Evolutionary conservation across 2,888 invertebrate species (phyloP).

Genomic region (Hermaeophaga mercurialis): DNA sequence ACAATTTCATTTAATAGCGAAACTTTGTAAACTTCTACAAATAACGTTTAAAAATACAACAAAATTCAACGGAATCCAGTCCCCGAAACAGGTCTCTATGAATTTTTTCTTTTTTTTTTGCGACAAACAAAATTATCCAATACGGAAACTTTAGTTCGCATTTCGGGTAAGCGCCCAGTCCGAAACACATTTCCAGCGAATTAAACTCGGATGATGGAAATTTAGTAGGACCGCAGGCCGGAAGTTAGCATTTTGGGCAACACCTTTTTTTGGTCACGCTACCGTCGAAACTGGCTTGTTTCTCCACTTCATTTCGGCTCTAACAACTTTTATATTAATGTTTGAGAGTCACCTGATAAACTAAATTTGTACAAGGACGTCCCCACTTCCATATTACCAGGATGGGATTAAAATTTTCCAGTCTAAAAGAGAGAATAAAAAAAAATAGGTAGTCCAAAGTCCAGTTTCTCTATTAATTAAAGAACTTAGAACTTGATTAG

Average conservation of each 20-base stretch:
- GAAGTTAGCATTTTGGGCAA: slow-evolving; percentile 14
- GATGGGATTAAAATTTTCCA: too few relatives aligned
- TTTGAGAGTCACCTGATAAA: too few relatives aligned
- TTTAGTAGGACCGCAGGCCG: slow-evolving; percentile 26
- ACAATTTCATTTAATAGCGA: slow-evolving; percentile 4
- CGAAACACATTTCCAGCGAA: slow-evolving; percentile 31
- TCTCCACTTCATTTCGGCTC: slow-evolving; percentile 5
- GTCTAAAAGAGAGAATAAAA: too few relatives aligned
- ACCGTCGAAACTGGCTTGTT: neutral
- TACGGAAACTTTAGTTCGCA: slow-evolving; percentile 26
- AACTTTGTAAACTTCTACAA: slow-evolving; percentile 15
- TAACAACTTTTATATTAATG: neutral
- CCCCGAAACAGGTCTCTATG: slow-evolving; percentile 1
- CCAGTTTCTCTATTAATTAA: too few relatives aligned
- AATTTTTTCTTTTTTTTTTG: slow-evolving; percentile 15
- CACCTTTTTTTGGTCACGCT: slow-evolving; percentile 15
- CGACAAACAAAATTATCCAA: slow-evolving; percentile 20
- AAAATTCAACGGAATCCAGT: slow-evolving; percentile 12
- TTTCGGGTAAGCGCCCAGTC: slow-evolving; percentile 17
- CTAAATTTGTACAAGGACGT: too few relatives aligned
- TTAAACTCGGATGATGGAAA: slow-evolving; percentile 34
- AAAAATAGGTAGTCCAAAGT: too few relatives aligned
- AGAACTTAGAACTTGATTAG: too few relatives aligned
- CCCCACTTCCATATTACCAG: too few relatives aligned
- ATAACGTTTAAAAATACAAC: slow-evolving; percentile 20